These are phyloP conservation scores for Netelia melanura DNA, from an alignment of 2,888 invertebrate genomes.

Conservation along the genomic window DNA sequence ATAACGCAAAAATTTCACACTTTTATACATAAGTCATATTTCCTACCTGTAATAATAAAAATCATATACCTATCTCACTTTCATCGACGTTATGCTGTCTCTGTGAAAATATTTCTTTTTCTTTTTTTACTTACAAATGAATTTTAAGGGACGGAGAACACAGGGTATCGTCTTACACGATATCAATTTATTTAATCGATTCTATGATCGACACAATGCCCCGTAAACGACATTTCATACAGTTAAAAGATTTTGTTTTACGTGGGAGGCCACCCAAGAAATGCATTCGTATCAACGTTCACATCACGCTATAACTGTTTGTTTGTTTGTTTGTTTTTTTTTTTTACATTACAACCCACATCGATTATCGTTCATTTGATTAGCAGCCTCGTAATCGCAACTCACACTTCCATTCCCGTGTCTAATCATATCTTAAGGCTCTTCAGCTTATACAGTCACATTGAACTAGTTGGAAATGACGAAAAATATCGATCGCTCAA, in stretches of 20 bases:
- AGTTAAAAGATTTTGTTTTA: slow-evolving; percentile 66
- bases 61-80: background rate
- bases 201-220: slow-evolving; percentile 81
- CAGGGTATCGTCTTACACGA: slow-evolving; percentile 73
- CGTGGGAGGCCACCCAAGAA: slow-evolving; percentile 54
- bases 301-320: slow-evolving; percentile 52
- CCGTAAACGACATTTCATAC: slow-evolving; percentile 78
- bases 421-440: slow-evolving; percentile 33
- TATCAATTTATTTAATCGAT: slow-evolving; percentile 83
- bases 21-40: slow-evolving; percentile 52
- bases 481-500: background rate
- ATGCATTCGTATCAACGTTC: slow-evolving; percentile 46
- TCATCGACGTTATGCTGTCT: background rate
- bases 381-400: slow-evolving; percentile 68
- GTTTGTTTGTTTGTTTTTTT: slow-evolving; percentile 50
- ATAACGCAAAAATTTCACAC: slow-evolving; percentile 40
- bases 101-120: background rate
- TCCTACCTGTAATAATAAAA: background rate
- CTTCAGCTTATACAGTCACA: background rate
- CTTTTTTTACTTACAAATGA: background rate
- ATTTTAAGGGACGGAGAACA: slow-evolving; percentile 16
- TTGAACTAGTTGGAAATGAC: background rate
- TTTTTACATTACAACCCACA: slow-evolving; percentile 65
- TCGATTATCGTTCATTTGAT: slow-evolving; percentile 79
- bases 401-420: slow-evolving; percentile 38